These are phyloP conservation scores for Osmoderma eremita DNA, from an alignment of 2,888 invertebrate species.

Conservation along the genomic window DNA sequence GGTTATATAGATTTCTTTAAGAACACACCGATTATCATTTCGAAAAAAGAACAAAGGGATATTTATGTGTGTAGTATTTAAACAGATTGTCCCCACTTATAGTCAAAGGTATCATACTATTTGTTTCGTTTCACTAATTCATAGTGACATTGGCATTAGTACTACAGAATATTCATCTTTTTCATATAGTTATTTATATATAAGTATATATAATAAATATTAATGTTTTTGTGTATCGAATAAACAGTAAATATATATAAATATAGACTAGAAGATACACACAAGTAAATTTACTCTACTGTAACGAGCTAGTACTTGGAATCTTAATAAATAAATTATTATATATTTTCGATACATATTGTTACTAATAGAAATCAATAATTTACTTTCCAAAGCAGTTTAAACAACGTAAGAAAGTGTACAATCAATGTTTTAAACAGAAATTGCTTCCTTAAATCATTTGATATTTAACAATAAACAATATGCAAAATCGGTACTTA, in stretches of 20 bases:
- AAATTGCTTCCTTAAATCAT: too few species aligned
- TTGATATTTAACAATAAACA: too few species aligned
- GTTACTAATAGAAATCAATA: too few species aligned
- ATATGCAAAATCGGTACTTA: too few species aligned
- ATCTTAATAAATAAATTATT: background rate
- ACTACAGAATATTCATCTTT: constrained; percentile 47
- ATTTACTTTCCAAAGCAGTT: too few species aligned
- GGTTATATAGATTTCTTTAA: background rate
- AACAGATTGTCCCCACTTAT: constrained; percentile 64
- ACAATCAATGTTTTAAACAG: too few species aligned
- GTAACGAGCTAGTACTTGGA: constrained; percentile 1
- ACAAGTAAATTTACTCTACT: background rate
- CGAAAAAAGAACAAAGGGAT: constrained; percentile 55
- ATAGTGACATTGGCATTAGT: constrained; percentile 53
- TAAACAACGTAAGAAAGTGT: too few species aligned
- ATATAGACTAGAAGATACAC: constrained; percentile 10
- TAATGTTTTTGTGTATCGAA: constrained; percentile 7
- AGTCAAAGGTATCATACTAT: constrained; percentile 58
- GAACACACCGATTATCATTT: constrained; percentile 56
- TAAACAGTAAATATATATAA: constrained; percentile 2
- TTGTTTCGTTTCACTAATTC: constrained; percentile 32
- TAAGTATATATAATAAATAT: background rate
- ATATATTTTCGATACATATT: background rate
- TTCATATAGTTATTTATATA: background rate
- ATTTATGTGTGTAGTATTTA: constrained; percentile 48